A percentile compares a stretch with the other conserved stretches of the same genome.
Conservation (phyloP, 2,113 vertebrate species). For the Corynorhinus townsendii region DNA sequence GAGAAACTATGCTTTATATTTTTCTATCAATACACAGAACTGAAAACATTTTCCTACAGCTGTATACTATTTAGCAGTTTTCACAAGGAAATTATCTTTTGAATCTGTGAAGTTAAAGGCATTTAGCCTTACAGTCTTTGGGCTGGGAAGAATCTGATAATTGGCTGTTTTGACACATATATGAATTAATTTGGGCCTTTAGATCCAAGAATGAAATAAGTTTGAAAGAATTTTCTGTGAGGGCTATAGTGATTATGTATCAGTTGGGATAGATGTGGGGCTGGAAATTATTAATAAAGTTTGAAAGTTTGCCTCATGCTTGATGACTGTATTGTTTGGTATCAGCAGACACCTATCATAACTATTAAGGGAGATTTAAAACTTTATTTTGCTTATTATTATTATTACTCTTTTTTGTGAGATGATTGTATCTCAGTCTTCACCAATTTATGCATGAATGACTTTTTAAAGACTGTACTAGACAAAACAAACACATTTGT, state of each 20-base stretch:
- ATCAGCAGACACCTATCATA: background rate
- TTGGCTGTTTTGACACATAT: background rate
- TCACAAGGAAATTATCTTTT: background rate
- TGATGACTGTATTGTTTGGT: background rate
- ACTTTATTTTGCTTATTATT: slow-evolving; percentile 6
- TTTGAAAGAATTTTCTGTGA: background rate
- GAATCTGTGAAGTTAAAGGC: background rate
- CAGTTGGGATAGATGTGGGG: background rate
- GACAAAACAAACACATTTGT: background rate
- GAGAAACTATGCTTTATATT: background rate
- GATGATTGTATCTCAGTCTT: background rate
- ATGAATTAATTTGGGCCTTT: background rate
- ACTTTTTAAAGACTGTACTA: background rate
- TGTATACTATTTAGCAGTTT: background rate
- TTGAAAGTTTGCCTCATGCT: background rate
- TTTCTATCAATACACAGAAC: background rate
- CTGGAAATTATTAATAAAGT: background rate
- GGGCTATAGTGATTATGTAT: background rate
- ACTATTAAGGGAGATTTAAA: background rate
- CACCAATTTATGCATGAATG: background rate
- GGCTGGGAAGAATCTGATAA: background rate
- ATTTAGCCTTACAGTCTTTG: background rate
- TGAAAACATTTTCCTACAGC: background rate
- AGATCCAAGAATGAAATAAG: background rate
- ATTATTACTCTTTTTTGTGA: background rate